Base-by-base conservation (phyloP, 2,888 invertebrate genomes). In the Melanophora roralis region DNA sequence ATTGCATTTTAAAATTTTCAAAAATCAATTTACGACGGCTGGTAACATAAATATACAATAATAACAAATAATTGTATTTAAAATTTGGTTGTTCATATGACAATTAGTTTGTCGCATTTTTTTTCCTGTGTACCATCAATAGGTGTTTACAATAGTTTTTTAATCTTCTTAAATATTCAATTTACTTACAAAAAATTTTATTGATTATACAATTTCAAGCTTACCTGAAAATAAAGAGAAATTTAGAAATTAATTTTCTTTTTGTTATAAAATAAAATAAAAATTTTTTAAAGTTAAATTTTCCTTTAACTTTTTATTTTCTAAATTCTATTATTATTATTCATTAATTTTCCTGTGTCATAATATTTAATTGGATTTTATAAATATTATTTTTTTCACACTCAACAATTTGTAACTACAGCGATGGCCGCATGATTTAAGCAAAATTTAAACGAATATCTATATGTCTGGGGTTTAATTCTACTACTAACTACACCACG, bases 211-310 rank as follows among this genome's bases (percentile, higher is more conserved):
- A 53, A 34, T 55, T 27, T 9, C 0, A 19, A 1, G 2, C 67
- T 68, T 68, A 68, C 67, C 67, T 55, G 55, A 5, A 68, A 68
- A 68, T 55, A 55, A 55, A 68, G 45, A 38, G 12, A 40, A 14
- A 21, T n/a, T 38, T 0, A 21, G 11, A 23, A 38, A 38, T 53
- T 45, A 45, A n/a, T 34, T 51, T 19, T 12, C 6, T 47, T 9
- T 9, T 7, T 11, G 21, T 16, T 14, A 21, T 19, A 45, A 19
- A 47, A 23, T 19, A 23, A 12, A 49, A 49, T 12, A 23, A 49
- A 23, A 7, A n/a, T 23, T 12, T 23, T n/a, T 3, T 23, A n/a
- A 11, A 2, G 1, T 47, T 21, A 43, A 43, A 40, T 8, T 36
- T 36, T 36, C 11, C 9, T 11, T 36, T 6, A 11, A 36, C 11